Evolutionary conservation across 2,888 invertebrate genomes (phyloP), one percentile per base, ranked within the genome.

Genomic region (Theodoxus fluviatilis): DNA sequence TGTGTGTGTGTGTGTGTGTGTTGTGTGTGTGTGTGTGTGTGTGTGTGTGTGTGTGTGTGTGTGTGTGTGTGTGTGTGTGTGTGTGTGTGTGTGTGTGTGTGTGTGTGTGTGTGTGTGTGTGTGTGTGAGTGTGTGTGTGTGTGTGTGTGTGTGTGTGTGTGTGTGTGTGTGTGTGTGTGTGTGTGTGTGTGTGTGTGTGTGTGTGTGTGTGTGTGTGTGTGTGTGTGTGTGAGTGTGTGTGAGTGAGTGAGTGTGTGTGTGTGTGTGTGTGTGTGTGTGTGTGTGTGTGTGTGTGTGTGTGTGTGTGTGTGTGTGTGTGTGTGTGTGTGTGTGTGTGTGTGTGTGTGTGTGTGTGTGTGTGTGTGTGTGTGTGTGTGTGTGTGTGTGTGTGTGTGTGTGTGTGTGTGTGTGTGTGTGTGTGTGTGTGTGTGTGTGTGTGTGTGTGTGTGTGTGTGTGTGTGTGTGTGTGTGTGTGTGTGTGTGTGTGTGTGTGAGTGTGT

Each of bases 251-350:
- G 55, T 55, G 55, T 55, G 25, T 18, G 55, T 55, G 55, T 55
- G 25, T 55, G 57, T 57, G 57, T 28, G 57, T 28, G 57, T 57
- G 3, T 57, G 57, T 57, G 57, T 57, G 57, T 31, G 57, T 57
- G 57, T 57, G 57, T 57, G 57, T 57, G 57, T 57, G 57, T 57
- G 57, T 57, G 57, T 57, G 57, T 33, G 57, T 57, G 28, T 28
- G 57, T 55, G 57, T 57, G 57, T 57, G 57, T 57, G 57, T 57
- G 31, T 57, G 57, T 57, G 57, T 57, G 57, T 57, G 57, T 57
- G 57, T 28, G 57, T 57, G 57, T 28, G 57, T 57, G 57, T 28
- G 57, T 57, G 57, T 57, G 9, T 57, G 3, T 25, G 57, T n/a
- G 57, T 57, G 9, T n/a, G 22, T 22, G n/a, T 12, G n/a, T 12